phyloP scores from a whole-genome alignment of 2,797 vertebrate genomes.

The Galaxias olidus region DNA sequence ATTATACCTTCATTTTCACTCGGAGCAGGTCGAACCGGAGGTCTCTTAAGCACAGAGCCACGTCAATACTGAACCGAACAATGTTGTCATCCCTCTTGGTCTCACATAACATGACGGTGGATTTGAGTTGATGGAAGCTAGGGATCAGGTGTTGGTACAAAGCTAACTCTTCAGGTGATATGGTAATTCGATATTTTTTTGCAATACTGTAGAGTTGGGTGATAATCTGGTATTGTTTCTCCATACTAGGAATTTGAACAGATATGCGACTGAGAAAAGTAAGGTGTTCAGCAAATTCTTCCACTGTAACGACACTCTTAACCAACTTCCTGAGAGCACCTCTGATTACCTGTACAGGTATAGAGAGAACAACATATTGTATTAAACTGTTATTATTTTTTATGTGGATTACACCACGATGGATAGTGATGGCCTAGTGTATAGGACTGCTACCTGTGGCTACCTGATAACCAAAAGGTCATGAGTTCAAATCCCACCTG shows the following conservation, averaged over 20 bases:
- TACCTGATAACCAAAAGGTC: too few relatives aligned
- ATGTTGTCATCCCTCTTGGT: slow-evolving; percentile 48
- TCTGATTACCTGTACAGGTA: slow-evolving; percentile 48
- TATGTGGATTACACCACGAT: too few relatives aligned
- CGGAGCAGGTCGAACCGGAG: slow-evolving; percentile 55
- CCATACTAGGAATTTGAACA: slow-evolving; percentile 46
- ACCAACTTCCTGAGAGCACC: slow-evolving; percentile 50
- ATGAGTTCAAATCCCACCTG: too few relatives aligned
- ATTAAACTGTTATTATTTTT: too few relatives aligned
- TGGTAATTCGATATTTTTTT: slow-evolving; percentile 44
- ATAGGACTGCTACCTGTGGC: too few relatives aligned
- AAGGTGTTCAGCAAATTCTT: slow-evolving; percentile 64
- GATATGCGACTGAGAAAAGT: slow-evolving; percentile 55
- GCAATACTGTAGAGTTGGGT: slow-evolving; percentile 54
- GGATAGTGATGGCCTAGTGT: too few relatives aligned
- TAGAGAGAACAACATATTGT: neutral
- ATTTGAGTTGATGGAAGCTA: slow-evolving; percentile 61
- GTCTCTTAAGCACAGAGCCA: slow-evolving; percentile 49
- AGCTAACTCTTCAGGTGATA: slow-evolving; percentile 60
- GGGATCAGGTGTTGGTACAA: slow-evolving; percentile 49
- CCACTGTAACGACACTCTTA: slow-evolving; percentile 43
- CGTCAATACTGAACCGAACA: slow-evolving; percentile 55
- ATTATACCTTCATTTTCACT: slow-evolving; percentile 65
- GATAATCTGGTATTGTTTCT: slow-evolving; percentile 44
- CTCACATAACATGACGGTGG: slow-evolving; percentile 47